Base-by-base conservation (phyloP, 2,888 invertebrate genomes). In the Ophion slaviceki region DNA sequence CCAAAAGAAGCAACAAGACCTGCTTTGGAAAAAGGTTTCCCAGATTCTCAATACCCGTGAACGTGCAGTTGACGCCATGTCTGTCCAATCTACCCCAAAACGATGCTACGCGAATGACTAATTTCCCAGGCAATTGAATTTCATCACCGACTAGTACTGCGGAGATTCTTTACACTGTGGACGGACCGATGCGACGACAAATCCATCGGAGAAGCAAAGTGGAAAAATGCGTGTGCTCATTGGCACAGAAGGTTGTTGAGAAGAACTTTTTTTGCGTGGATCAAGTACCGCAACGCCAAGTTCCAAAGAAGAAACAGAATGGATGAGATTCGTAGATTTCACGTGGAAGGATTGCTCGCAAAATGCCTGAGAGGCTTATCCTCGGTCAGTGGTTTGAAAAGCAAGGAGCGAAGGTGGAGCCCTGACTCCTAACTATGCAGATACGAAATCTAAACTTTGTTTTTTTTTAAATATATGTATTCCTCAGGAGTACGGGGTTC, bases 211-310 rank as follows among this genome's bases (percentile, higher is more conserved):
- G 86, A 57, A 57, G 11, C 6, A 61, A 71, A 85, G 71, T 47
- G 62, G 59, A 10, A 85, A 36, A 64, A 57, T 32, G 85, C 87
- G 36, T 36, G 36, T 14, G n/a, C 53, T 7, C 80, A 88, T 78
- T 79, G 66, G 8, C n/a, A 72, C 57, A 59, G 59, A 20, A 87
- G 86, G n/a, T 53, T 89, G 2, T 64, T 86, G 40, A 82, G 77
- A 10, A 88, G 68, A 66, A 66, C 70, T 77, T 87, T 86, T 61
- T 2, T 4, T 61, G 67, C 72, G 36, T 89, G 89, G 89, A 87
- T 59, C 20, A 80, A 64, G 68, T 89, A 87, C 72, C 68, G 82
- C 57, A 81, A 82, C 17, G n/a, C 47, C 10, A 87, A 88, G 68
- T 66, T 83, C 11, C 53, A 82, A 70, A 88, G 81, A 24, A 57